A percentile compares a stretch with the other conserved stretches of the same genome.
phyloP scores from a whole-genome alignment of 2,797 vertebrate species.

The Spondyliosoma cantharus region DNA sequence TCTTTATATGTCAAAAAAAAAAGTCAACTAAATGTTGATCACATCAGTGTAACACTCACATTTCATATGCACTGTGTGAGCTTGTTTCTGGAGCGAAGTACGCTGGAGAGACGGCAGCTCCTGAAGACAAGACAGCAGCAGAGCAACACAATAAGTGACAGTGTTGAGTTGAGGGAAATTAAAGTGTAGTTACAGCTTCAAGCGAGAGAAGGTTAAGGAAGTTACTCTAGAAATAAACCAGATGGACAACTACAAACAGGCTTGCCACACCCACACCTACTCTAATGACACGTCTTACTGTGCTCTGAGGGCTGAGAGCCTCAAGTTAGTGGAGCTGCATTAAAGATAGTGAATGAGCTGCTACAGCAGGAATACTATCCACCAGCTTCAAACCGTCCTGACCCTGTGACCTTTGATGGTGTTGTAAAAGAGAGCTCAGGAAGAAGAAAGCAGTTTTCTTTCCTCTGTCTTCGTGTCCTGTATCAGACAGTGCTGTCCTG shows the following conservation, averaged over 20 bases:
- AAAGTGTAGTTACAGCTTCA: not conserved
- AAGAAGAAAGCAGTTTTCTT: not conserved
- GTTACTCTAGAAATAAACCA: not conserved
- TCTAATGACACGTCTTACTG: not conserved
- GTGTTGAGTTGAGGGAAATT: not conserved
- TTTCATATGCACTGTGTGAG: not conserved
- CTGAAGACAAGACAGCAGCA: not conserved
- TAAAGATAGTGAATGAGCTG: not conserved
- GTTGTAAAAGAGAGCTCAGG: not conserved
- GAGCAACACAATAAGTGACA: not conserved
- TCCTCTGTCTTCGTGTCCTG: not conserved
- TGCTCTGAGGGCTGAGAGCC: not conserved
- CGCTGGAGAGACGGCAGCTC: not conserved
- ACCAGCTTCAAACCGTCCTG: not conserved
- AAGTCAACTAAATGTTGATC: not conserved
- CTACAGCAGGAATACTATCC: not conserved
- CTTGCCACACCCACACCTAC: not conserved
- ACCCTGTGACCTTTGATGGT: conserved; percentile 3
- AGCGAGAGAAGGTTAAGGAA: too few relatives aligned
- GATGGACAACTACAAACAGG: not conserved
- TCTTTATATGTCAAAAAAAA: not conserved
- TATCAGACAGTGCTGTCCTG: not conserved
- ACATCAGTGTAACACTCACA: not conserved
- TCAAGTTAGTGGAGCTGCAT: not conserved
- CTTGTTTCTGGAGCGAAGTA: not conserved